Conservation (phyloP, 2,888 invertebrate species). For the Dynastes grantii region DNA sequence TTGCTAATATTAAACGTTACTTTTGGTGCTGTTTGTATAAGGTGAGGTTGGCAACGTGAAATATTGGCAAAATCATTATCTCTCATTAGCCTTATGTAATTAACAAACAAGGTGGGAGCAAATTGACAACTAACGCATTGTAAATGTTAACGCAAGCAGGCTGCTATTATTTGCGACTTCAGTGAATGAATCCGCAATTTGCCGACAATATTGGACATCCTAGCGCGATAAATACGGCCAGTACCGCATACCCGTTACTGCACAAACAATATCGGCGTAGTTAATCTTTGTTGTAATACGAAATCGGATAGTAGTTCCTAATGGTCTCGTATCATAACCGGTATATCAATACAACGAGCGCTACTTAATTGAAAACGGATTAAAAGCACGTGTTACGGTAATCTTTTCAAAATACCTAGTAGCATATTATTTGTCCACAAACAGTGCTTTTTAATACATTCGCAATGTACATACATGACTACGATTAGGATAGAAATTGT, state of each 20-base stretch:
- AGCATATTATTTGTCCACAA: no score
- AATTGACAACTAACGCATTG: slow-evolving; percentile 13
- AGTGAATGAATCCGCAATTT: slow-evolving; percentile 25
- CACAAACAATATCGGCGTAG: neutral
- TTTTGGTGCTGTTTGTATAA: no score
- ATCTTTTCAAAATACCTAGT: no score
- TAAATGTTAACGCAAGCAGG: neutral
- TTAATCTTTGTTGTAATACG: slow-evolving; percentile 26
- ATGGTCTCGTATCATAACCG: neutral
- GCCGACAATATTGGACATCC: slow-evolving; percentile 22
- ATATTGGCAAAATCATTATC: slow-evolving; percentile 26
- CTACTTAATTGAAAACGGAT: no score
- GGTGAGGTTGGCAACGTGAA: neutral
- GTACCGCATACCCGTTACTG: neutral
- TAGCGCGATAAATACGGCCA: neutral
- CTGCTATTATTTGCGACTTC: slow-evolving; percentile 5
- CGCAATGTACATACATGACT: no score
- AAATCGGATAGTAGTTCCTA: neutral
- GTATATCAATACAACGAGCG: no score
- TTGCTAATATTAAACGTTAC: no score
- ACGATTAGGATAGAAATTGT: no score
- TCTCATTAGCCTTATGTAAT: slow-evolving; percentile 1
- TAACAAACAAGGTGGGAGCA: slow-evolving; percentile 13
- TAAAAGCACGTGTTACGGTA: no score
- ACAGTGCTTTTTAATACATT: no score